These are phyloP conservation scores for Apis florea DNA, from an alignment of 1,140 invertebrate species.

Conservation along the genomic window DNA sequence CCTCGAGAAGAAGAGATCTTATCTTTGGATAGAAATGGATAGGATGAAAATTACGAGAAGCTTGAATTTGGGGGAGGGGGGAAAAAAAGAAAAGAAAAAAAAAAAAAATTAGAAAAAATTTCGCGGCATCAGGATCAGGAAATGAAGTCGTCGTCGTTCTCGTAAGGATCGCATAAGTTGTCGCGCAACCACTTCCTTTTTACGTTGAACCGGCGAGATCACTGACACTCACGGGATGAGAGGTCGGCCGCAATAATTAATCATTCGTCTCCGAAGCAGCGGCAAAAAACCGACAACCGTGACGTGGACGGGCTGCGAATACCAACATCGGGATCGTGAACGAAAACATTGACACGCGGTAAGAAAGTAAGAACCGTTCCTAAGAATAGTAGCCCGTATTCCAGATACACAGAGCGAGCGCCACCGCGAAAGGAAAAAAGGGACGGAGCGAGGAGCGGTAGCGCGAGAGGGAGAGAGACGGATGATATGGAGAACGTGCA, in stretches of 20 bases:
- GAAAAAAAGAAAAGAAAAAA: neutral
- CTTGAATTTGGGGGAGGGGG: neutral
- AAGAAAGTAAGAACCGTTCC: neutral
- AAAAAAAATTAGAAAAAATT: no score
- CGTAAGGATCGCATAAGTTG: neutral
- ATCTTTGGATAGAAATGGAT: no score
- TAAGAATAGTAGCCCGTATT: conserved; percentile 11
- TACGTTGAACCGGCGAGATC: conserved; percentile 27
- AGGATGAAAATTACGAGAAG: no score
- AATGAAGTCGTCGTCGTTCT: conserved; percentile 28
- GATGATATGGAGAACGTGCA: neutral
- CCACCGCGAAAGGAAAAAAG: conserved; percentile 7
- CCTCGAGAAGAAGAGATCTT: no score
- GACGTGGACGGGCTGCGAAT: conserved; percentile 56
- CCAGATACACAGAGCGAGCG: neutral
- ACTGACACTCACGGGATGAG: conserved; percentile 35
- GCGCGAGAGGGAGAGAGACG: neutral
- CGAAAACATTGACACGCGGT: conserved; percentile 40
- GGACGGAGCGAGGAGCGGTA: no score
- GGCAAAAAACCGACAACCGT: conserved; percentile 63
- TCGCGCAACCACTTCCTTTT: conserved; percentile 2
- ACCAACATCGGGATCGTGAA: neutral
- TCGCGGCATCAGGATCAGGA: conserved; percentile 12
- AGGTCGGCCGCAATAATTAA: conserved; percentile 55
- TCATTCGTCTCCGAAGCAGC: conserved; percentile 44